Base-by-base conservation (phyloP, 2,113 vertebrate genomes). In the Urocolius indicus region DNA sequence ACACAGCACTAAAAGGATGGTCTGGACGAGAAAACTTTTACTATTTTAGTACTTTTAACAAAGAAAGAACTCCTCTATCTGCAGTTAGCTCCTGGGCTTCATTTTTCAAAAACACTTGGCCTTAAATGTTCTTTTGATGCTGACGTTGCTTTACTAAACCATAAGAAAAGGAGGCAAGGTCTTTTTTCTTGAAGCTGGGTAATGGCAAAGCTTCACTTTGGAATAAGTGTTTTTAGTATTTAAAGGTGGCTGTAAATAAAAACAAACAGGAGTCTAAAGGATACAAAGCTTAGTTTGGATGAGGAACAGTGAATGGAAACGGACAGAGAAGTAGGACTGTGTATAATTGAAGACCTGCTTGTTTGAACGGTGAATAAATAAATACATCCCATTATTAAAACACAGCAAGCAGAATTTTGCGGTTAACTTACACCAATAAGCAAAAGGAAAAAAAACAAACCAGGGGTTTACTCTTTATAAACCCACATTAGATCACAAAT, bases 361-460 rank as follows among this genome's bases (percentile, higher is more conserved):
- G 76, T 73, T 49, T 29, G 43, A 65, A 51, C 87, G 69, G 36
- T 49, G 71, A 67, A 46, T 45, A 36, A 27, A 84, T 10, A 27
- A 55, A 84, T 81, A 80, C 74, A 38, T 24, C 38, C 1, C 4
- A 5, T 24, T 54, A 29, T 17, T 32, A 51, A 88, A 89, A 38
- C 51, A 30, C 38, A 67, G 30, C 74, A 11, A 72, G 30, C 43
- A 69, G 36, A 51, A 67, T 26, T 38, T 36, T 54, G 36, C 69
- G 63, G 16, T 58, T 41, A 19, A 14, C 52, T 45, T 8, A 17
- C 0, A 76, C 5, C 6, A 0, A 1, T 1, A 9, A 0, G 1
- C 32, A 16, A 75, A 16, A 54, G 16, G 15, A 29, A 61, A 89
- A 45, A 63, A 62, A 4, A 43, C 29, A 65, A 41, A 27, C 38